Evolutionary conservation across 2,888 invertebrate species (phyloP), one percentile per base, ranked within the genome.

Genomic region (Mayetiola destructor): DNA sequence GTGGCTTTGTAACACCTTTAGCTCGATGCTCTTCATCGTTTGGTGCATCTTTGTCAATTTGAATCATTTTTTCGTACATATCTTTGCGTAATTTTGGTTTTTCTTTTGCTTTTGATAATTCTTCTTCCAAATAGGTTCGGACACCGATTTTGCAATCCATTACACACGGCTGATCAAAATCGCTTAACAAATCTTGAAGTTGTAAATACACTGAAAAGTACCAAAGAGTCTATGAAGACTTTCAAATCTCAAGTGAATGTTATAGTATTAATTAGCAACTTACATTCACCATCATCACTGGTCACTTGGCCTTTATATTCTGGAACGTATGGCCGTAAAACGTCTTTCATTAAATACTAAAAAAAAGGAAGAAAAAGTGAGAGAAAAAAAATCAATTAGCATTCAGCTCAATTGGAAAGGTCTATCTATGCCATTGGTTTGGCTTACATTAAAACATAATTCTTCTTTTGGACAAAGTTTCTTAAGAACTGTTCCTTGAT

Each of bases 141-240:
- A 93, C 89, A 32, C 95, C 95, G 63, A 95, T 85, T 75, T 95
- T 95, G 72, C 94, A 91, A 75, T 95, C 95, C 94, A 95, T 95
- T 2, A 95, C 93, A 68, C 91, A 94, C 0, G 95, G 94, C 60
- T 88, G 83, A 64, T 85, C 82, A 70, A 93, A 95, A 68, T 89
- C 89, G 61, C 90, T 88, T 58, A 95, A 75, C 56, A 95, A 77
- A 74, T 95, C 95, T 78, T 95, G 90, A 57, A 95, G 76, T 74
- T 94, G 91, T 59, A 95, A 78, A 71, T 91, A 95, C 61, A 81
- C 75, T 69, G 76, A 40, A 55, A 30, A 54, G 29, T 27, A 18
- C 10, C 18, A 29, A 54, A 29, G 8, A 4, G n/a, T 12, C n/a
- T n/a, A n/a, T n/a, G n/a, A n/a, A n/a, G n/a, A n/a, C n/a, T n/a